Percentiles rank a stretch among this genome's conserved stretches.
These are phyloP conservation scores for Malurus melanocephalus DNA, from an alignment of 2,113 vertebrate genomes.

Conservation along the genomic window DNA sequence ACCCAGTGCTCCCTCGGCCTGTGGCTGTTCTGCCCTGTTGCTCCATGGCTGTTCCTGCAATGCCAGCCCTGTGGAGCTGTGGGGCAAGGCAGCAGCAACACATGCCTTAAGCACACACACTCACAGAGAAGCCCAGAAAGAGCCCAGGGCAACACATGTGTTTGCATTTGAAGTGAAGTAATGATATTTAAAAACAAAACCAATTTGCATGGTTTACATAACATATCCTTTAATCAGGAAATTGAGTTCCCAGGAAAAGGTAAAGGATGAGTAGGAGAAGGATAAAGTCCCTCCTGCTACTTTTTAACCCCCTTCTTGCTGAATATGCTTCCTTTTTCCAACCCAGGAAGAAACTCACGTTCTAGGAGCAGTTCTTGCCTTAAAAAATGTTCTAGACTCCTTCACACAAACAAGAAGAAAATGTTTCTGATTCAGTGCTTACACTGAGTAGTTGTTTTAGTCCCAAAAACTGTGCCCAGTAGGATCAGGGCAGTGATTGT, in stretches of 20 bases:
- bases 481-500: neutral
- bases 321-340: neutral
- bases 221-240: neutral
- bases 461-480: neutral
- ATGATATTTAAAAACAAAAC: neutral
- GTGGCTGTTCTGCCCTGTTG: neutral
- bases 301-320: neutral
- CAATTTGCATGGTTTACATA: neutral
- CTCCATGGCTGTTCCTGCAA: neutral
- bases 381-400: neutral
- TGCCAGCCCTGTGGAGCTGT: accelerated
- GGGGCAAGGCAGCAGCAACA: neutral
- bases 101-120: accelerated
- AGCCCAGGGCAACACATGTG: neutral
- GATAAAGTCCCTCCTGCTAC: neutral
- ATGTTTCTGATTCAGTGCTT: neutral
- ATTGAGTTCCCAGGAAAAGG: neutral
- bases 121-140: neutral
- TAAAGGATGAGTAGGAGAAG: neutral
- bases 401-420: neutral
- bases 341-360: neutral
- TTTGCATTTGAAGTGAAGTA: neutral
- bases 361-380: neutral
- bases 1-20: neutral
- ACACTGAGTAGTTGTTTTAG: neutral